Base-by-base conservation (phyloP, 2,888 invertebrate genomes). In the Leptinotarsa tumamoca region DNA sequence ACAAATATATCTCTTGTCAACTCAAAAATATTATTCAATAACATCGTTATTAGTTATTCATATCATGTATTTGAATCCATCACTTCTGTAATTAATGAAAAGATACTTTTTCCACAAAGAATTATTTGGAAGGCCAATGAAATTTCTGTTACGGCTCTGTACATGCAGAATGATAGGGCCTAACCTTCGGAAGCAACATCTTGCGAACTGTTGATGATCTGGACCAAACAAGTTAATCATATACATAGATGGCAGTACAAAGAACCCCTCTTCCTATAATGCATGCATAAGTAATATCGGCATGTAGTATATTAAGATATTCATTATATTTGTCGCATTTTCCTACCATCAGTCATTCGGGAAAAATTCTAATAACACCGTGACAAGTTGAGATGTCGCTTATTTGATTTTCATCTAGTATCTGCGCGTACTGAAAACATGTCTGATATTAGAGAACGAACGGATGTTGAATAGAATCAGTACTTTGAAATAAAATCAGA, bases 161-260 rank as follows among this genome's bases (percentile, higher is more conserved):
- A 58, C 58, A 43, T 18, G n/a, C 18, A 54, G 51, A n/a, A 68
- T 4, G 51, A 67, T 58, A 67, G 58, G 71, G 61, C 67, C 58
- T 61, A 71, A 69, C 51, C 66, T 68, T 71, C 75, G 68, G 70
- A 50, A 74, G 63, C 73, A 79, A 71, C 77, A 79, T 82, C 83
- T 82, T 80, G 82, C 81, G 80, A 81, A 79, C 79, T 80, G 80
- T 79, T 74, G 82, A 83, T 81, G 80, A 83, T 81, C 80, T 73
- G 79, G 80, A 81, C 81, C 79, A 82, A 83, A 80, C 81, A 82
- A 83, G 81, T 78, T 84, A 84, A 83, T 84, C 82, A 84, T 84
- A 83, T 83, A 81, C 82, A 83, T 83, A 81, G 79, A 81, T 79
- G 76, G 66, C 78, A 76, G 71, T 74, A 73, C 80, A 80, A 80